A percentile compares a stretch with the other conserved stretches of the same genome.
Evolutionary conservation across 2,888 invertebrate species (phyloP).

Genomic region (Ceratothoa steindachneri): DNA sequence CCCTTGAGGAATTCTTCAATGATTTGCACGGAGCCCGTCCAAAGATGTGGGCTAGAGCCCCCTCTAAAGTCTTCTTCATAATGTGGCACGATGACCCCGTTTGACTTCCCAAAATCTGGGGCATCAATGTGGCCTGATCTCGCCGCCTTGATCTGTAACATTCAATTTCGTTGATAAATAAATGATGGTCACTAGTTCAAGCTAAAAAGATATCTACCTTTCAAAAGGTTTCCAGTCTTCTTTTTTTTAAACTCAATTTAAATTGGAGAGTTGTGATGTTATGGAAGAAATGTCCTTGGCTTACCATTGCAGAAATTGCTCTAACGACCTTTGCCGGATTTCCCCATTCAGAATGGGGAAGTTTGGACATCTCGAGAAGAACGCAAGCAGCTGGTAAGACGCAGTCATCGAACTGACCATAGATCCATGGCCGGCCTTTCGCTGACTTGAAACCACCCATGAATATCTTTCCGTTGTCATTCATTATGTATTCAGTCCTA

Average conservation of each 20-base stretch:
- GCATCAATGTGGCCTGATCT: not conserved
- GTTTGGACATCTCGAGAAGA: constrained; percentile 65
- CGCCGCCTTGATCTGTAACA: constrained; percentile 63
- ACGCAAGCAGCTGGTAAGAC: constrained; percentile 68
- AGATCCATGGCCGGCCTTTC: constrained; percentile 77
- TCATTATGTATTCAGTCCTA: constrained; percentile 71
- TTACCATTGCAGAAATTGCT: constrained; percentile 70
- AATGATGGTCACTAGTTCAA: too few relatives aligned
- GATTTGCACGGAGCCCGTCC: constrained; percentile 36
- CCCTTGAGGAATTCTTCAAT: constrained; percentile 50
- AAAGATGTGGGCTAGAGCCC: constrained; percentile 30
- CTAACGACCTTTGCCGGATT: constrained; percentile 67
- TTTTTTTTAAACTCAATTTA: too few relatives aligned
- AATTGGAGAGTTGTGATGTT: too few relatives aligned
- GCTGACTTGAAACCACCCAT: constrained; percentile 69
- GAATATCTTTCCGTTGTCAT: constrained; percentile 81
- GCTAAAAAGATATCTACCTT: too few relatives aligned
- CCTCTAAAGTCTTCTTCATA: constrained; percentile 58
- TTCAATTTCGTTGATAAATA: too few relatives aligned
- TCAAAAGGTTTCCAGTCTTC: too few relatives aligned
- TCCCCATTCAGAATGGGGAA: constrained; percentile 64
- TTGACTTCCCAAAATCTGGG: constrained; percentile 61
- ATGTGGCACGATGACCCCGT: constrained; percentile 53
- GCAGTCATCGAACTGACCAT: constrained; percentile 71
- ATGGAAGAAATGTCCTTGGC: too few relatives aligned